Evolutionary conservation across 2,113 vertebrate genomes (phyloP).

Genomic region (Dicentrarchus labrax): DNA sequence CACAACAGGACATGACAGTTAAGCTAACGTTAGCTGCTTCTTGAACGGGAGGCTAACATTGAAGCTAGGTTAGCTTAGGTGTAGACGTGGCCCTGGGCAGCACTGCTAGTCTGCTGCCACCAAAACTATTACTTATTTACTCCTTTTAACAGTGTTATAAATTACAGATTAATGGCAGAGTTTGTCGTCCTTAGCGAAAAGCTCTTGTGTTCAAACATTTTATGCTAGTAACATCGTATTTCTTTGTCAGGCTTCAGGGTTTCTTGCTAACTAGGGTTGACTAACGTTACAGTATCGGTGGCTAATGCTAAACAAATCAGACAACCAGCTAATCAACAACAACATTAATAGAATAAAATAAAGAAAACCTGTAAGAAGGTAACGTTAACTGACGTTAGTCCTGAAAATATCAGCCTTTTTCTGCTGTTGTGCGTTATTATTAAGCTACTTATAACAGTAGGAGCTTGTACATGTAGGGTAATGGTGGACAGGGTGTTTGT

Average conservation of each 20-base stretch:
- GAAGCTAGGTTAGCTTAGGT: conserved; percentile 57
- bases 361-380: not conserved
- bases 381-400: too few species aligned
- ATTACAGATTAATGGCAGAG: rapidly evolving
- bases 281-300: not conserved
- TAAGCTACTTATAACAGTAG: too few species aligned
- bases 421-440: not conserved
- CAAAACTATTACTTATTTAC: not conserved
- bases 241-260: not conserved
- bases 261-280: conserved; percentile 29
- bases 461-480: not conserved
- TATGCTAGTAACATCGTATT: not conserved
- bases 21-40: conserved; percentile 38
- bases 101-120: conserved; percentile 1
- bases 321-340: not conserved
- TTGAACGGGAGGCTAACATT: conserved; percentile 34
- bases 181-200: not conserved
- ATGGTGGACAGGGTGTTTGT: not conserved
- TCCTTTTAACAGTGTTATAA: not conserved
- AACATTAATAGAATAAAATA: too few species aligned
- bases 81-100: conserved; percentile 77
- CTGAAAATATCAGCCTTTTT: not conserved
- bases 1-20: conserved; percentile 17
- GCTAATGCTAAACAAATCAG: conserved; percentile 2
- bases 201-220: not conserved